Percentiles rank a stretch among this genome's conserved stretches.
Conservation (phyloP, 2,113 vertebrate genomes). For the Strix uralensis region DNA sequence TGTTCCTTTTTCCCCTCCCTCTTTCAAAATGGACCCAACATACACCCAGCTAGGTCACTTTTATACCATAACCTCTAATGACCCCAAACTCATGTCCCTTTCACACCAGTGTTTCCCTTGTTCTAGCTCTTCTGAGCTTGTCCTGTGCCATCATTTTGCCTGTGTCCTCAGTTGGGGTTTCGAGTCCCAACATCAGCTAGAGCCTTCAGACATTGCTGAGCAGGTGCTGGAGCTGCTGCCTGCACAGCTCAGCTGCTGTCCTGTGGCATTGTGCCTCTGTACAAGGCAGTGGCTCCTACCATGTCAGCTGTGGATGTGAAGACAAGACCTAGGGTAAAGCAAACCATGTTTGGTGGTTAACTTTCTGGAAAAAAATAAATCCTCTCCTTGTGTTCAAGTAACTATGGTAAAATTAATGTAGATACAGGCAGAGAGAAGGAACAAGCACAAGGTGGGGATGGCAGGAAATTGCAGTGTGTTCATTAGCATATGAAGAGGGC, state of each 20-base stretch:
- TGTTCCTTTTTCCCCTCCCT: background rate
- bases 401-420: background rate
- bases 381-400: background rate
- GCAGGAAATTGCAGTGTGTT: slow-evolving; percentile 31
- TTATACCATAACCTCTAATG: background rate
- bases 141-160: background rate
- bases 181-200: background rate
- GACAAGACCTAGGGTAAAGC: background rate
- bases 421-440: background rate
- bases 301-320: background rate
- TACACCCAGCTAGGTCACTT: background rate
- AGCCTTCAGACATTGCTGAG: background rate
- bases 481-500: slow-evolving; percentile 47
- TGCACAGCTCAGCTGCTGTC: background rate
- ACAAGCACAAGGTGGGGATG: slow-evolving; percentile 21
- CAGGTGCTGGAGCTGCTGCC: slow-evolving; percentile 16
- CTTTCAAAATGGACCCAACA: background rate
- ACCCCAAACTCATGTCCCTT: background rate
- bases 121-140: background rate
- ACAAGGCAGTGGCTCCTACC: background rate
- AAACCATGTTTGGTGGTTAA: background rate
- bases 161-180: background rate
- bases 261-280: background rate
- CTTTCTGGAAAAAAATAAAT: background rate
- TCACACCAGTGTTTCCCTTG: background rate